A percentile compares a stretch with the other conserved stretches of the same genome.
Evolutionary conservation across 2,888 invertebrate species (phyloP).

Genomic region (Polyploca ridens): DNA sequence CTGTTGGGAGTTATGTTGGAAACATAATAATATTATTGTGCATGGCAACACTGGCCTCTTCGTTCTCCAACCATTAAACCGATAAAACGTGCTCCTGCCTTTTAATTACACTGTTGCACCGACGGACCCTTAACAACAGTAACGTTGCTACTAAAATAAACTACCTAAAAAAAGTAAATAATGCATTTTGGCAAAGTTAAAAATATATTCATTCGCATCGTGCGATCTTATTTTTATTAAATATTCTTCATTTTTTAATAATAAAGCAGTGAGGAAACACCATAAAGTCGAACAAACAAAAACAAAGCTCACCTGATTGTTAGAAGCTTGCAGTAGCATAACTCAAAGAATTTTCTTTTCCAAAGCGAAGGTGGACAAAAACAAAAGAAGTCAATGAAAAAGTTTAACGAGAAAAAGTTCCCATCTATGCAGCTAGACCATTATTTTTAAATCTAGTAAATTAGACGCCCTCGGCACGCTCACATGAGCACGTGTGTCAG

Average conservation of each 20-base stretch:
- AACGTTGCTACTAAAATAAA: too few relatives aligned
- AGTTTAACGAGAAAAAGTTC: slow-evolving; percentile 9
- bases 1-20: too few relatives aligned
- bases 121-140: too few relatives aligned
- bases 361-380: slow-evolving; percentile 3
- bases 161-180: too few relatives aligned
- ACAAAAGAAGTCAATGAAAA: background rate
- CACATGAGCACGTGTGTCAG: slow-evolving; percentile 8
- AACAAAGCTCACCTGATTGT: background rate
- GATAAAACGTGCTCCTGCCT: too few relatives aligned
- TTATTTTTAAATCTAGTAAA: slow-evolving; percentile 8
- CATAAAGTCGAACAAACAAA: background rate
- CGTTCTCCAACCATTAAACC: too few relatives aligned
- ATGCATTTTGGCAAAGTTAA: too few relatives aligned
- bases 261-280: background rate
- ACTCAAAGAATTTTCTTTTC: slow-evolving; percentile 3
- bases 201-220: too few relatives aligned
- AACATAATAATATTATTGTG: too few relatives aligned
- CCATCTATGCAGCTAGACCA: background rate
- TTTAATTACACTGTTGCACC: too few relatives aligned
- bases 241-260: background rate
- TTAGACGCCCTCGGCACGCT: background rate
- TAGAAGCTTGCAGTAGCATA: background rate
- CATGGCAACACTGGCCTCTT: too few relatives aligned
- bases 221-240: too few relatives aligned